Conservation (phyloP, 2,113 vertebrate species). For the Lanius ludovicianus region DNA sequence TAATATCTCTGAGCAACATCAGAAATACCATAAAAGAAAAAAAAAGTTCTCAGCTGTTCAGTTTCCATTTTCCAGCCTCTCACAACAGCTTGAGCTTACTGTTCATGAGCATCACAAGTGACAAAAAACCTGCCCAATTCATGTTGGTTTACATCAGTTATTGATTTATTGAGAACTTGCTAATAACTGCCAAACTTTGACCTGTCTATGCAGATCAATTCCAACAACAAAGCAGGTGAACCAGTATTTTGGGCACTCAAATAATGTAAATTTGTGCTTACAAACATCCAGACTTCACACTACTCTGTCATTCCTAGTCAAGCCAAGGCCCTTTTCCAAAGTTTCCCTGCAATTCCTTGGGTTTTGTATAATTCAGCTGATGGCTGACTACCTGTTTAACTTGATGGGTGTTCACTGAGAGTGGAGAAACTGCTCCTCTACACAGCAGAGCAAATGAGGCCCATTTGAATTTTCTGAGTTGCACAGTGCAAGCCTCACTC, state of each 20-base stretch:
- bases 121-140: background rate
- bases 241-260: background rate
- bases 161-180: background rate
- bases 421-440: background rate
- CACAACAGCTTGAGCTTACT: background rate
- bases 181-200: background rate
- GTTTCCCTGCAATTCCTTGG: background rate
- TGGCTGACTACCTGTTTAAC: background rate
- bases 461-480: background rate
- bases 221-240: background rate
- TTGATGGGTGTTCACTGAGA: fast-evolving
- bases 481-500: background rate
- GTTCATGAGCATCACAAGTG: background rate
- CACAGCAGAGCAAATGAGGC: background rate
- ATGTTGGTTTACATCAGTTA: background rate
- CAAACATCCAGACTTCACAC: fast-evolving
- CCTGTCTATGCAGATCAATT: background rate
- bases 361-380: background rate
- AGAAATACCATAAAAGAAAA: background rate
- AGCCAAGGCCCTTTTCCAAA: background rate
- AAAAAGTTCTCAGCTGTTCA: background rate
- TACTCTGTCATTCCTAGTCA: background rate
- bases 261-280: fast-evolving
- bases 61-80: background rate
- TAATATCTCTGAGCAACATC: background rate